These are phyloP conservation scores for Dioctria rufipes DNA, from an alignment of 2,888 invertebrate genomes.

Conservation along the genomic window DNA sequence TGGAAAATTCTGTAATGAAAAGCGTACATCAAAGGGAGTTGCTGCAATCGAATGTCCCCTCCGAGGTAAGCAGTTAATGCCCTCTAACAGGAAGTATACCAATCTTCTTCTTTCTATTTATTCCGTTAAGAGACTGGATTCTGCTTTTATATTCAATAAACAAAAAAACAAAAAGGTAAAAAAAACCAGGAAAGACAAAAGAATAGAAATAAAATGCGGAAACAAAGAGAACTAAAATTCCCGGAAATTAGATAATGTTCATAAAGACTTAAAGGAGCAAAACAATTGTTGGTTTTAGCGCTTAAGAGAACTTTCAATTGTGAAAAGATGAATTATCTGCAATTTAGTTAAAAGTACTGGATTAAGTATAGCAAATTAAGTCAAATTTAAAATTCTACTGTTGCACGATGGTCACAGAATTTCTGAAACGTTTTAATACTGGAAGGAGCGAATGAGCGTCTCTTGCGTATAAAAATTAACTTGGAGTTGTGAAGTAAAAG, in stretches of 20 bases:
- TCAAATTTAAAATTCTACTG: background rate
- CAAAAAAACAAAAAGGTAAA: background rate
- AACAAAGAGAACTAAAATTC: background rate
- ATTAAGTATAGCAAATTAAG: background rate
- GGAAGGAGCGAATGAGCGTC: too few species aligned
- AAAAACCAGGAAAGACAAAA: background rate
- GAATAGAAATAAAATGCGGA: background rate
- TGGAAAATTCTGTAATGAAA: conserved; percentile 17
- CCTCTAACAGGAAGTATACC: too few species aligned
- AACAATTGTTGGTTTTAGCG: background rate
- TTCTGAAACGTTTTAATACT: too few species aligned
- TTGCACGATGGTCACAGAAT: background rate
- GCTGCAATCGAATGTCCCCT: background rate
- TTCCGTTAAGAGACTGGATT: too few species aligned
- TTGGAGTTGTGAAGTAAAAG: too few species aligned
- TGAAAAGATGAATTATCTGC: conserved; percentile 3
- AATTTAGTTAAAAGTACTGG: conserved; percentile 16
- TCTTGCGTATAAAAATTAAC: too few species aligned
- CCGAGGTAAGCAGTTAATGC: too few species aligned
- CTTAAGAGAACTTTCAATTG: conserved; percentile 16
- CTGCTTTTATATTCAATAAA: too few species aligned
- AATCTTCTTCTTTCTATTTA: too few species aligned
- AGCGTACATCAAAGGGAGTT: conserved; percentile 15
- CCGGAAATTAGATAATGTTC: background rate
- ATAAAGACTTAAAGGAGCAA: background rate